Conservation (phyloP, 1,140 invertebrate species). For the Panagrolaimus sp. region DNA sequence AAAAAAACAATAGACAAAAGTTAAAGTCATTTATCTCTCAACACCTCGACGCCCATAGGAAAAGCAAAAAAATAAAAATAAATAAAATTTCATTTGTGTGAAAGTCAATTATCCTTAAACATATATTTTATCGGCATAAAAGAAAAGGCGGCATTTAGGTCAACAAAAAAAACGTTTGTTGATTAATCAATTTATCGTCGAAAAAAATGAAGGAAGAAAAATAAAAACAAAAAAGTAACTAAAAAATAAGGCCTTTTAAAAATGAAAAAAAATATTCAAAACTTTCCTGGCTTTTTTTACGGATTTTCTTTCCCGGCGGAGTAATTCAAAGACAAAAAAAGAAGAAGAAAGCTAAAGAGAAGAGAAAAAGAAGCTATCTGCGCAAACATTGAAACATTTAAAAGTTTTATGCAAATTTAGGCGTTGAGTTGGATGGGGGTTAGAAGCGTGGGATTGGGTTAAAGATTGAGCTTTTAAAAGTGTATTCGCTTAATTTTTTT, state of each 20-base stretch:
- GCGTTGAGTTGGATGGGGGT: slow-evolving; percentile 6
- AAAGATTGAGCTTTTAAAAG: slow-evolving; percentile 14
- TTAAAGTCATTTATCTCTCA: no score
- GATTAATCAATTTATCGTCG: no score
- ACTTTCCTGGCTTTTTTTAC: background rate
- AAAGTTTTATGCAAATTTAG: slow-evolving; percentile 15
- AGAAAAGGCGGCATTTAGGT: no score
- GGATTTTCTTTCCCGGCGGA: slow-evolving; percentile 6
- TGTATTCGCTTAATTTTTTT: slow-evolving; percentile 2
- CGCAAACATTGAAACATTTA: slow-evolving; percentile 4
- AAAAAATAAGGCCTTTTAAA: background rate
- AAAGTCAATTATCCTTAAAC: no score
- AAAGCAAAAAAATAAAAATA: no score
- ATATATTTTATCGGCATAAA: no score
- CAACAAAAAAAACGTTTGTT: no score
- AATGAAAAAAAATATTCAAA: background rate
- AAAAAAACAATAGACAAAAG: no score
- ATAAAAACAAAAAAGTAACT: background rate
- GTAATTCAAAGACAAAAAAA: background rate
- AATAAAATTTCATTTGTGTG: no score
- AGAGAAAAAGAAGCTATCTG: background rate
- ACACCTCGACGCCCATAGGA: no score
- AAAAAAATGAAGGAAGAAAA: no score
- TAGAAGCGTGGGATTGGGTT: slow-evolving; percentile 9
- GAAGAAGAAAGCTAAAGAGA: background rate